Evolutionary conservation across 2,888 invertebrate genomes (phyloP).

Genomic region (Ormyrus pomaceus): DNA sequence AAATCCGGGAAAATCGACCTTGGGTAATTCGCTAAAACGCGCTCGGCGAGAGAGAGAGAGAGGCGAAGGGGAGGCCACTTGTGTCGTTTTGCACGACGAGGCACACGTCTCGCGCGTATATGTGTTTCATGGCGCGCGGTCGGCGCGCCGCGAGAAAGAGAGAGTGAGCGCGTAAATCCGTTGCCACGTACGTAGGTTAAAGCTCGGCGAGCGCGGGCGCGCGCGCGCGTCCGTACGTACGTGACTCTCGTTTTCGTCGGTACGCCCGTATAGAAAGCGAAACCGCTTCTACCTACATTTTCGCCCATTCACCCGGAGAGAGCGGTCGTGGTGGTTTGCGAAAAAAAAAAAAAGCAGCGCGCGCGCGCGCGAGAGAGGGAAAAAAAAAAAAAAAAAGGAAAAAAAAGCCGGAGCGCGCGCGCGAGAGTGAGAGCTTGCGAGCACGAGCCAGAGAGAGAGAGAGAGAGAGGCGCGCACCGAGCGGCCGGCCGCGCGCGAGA

Average conservation of each 20-base stretch:
- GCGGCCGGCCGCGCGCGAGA: slow-evolving; percentile 37
- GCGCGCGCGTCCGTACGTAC: slow-evolving; percentile 64
- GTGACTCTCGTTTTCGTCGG: slow-evolving; percentile 75
- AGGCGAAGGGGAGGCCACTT: slow-evolving; percentile 24
- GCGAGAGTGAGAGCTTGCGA: slow-evolving; percentile 35
- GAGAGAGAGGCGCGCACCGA: slow-evolving; percentile 53
- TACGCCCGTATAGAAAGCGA: slow-evolving; percentile 73
- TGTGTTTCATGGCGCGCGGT: slow-evolving; percentile 27
- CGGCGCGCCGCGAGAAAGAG: slow-evolving; percentile 25
- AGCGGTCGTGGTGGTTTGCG: slow-evolving; percentile 58
- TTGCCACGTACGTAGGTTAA: slow-evolving; percentile 53
- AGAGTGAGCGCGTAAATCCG: slow-evolving; percentile 46
- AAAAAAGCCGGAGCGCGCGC: slow-evolving; percentile 59
- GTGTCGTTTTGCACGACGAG: slow-evolving; percentile 32
- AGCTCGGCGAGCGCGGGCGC: slow-evolving; percentile 32
- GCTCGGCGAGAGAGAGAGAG: neutral
- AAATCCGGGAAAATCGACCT: slow-evolving; percentile 51
- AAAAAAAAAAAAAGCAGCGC: slow-evolving; percentile 56
- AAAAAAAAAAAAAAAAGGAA: slow-evolving; percentile 58
- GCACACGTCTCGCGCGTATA: slow-evolving; percentile 12
- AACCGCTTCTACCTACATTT: slow-evolving; percentile 74
- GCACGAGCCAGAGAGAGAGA: slow-evolving; percentile 44
- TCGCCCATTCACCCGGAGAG: slow-evolving; percentile 74
- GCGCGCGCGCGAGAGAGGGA: slow-evolving; percentile 34
- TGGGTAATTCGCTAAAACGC: slow-evolving; percentile 45